Evolutionary conservation across 2,888 invertebrate species (phyloP).

Genomic region (Brachyopa scutellaris): DNA sequence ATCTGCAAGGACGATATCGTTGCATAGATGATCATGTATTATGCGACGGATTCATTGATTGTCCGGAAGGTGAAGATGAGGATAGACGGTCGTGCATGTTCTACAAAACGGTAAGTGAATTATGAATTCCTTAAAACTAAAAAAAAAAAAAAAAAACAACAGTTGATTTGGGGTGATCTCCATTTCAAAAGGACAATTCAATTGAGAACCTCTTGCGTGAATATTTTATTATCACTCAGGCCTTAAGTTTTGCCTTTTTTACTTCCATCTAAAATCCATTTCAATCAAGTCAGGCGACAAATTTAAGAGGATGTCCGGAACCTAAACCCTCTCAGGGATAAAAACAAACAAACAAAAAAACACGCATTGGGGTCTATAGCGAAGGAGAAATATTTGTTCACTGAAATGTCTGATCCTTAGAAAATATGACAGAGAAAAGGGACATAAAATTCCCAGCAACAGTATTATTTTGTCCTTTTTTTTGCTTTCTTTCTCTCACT

Average conservation of each 20-base stretch:
- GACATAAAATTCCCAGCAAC: slow-evolving; percentile 18
- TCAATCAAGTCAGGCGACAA: background rate
- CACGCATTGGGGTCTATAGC: background rate
- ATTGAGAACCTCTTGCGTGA: background rate
- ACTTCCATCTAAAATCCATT: background rate
- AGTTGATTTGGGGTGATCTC: background rate
- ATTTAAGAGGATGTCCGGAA: slow-evolving; percentile 10
- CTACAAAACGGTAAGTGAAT: slow-evolving; percentile 93
- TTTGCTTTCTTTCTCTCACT: background rate
- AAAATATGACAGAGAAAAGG: slow-evolving; percentile 1
- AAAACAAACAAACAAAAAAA: background rate
- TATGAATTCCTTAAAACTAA: background rate
- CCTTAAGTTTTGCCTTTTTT: background rate
- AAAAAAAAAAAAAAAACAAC: background rate
- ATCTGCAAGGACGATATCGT: slow-evolving; percentile 94
- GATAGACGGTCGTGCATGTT: slow-evolving; percentile 97
- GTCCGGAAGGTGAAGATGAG: slow-evolving; percentile 96
- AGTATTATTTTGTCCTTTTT: no score
- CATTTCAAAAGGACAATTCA: slow-evolving; percentile 18
- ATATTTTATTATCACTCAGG: slow-evolving; percentile 12
- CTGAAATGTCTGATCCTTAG: slow-evolving; percentile 4
- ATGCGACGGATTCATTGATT: slow-evolving; percentile 97
- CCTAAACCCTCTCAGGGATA: background rate
- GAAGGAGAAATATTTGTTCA: slow-evolving; percentile 4
- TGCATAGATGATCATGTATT: slow-evolving; percentile 98